Base-by-base conservation (phyloP, 2,797 vertebrate genomes). In the Premnoplex brunnescens region DNA sequence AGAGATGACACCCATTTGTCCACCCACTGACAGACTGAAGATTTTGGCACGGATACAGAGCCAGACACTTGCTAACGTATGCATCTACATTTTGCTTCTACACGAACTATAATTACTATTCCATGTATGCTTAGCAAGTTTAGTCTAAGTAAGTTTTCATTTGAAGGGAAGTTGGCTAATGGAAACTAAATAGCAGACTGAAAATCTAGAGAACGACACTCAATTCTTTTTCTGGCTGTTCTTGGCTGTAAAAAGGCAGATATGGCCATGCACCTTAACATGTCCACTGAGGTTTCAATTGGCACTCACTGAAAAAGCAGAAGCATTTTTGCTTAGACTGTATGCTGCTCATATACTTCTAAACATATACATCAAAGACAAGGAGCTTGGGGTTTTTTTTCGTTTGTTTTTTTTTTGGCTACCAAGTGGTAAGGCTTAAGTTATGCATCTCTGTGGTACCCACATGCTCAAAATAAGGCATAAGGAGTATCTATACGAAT, bases 141-240 rank as follows among this genome's bases (percentile, higher is more conserved):
- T 44, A 89, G 30, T 18, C 75, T 54, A 79, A 89, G 39, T 43
- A 85, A 71, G 21, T 59, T 13, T 59, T 66, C 49, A 74, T 43
- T 34, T 41, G 23, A 84, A 88, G 22, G 5, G 9, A 59, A 78
- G 28, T 49, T 51, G 64, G 39, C 67, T 39, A 73, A 81, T 58
- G 43, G 58, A 91, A 93, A 75, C 54, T 51, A 64, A 74, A 78
- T 1, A 77, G 34, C 28, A 58, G 30, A 68, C 90, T 52, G 34
- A 77, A 76, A 88, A 85, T 43, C 62, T 51, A 60, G 44, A 67
- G 60, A 96, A 90, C 63, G 87, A 63, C 30, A 74, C 54, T 92
- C 30, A 7, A 93, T 89, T 73, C 92, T 85, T 67, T 75, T 93
- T 39, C 85, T 81, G 87, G 79, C n/a, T 95, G 94, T 63, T 95